Base-by-base conservation (phyloP, 53 echinoderm and acorn worm genomes). In the Patiria pectinifera region DNA sequence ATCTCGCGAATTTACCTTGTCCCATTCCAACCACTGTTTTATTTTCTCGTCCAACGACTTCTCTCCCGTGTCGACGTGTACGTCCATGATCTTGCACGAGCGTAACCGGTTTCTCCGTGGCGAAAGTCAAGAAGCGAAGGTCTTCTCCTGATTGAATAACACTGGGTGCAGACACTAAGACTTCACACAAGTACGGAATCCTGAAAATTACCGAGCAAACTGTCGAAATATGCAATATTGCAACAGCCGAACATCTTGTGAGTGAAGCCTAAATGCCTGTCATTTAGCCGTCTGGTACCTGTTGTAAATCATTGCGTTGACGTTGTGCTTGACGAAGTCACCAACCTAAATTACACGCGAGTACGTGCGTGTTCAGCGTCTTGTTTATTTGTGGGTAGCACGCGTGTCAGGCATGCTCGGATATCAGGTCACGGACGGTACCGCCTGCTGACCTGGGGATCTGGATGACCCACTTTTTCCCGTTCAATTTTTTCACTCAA, bases 1-100 rank as follows among this genome's bases (percentile, higher is more conserved):
- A 35, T 35, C 35, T 0, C 1, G 35, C 1, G 35, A 35, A 23
- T 22, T 82, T 69, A 97, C 97, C 92, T 94, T 97, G 75, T 97
- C 97, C 97, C 97, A 97, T 70, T 95, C 91, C 63, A 97, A 77
- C 97, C 97, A 97, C 82, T 96, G 97, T 13, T 88, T 74, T 80
- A 97, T 93, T 26, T 93, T 94, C 47, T 84, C 92, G 69, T 97
- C 96, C 78, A 97, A 83, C 13, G 78, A 71, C 48, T 76, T 84
- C 63, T 96, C 92, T 3, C 97, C 96, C 5, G 97, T 97, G 60
- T 97, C 92, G 5, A 88, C 45, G 61, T 78, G 80, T 35, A 90
- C 90, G 11, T 62, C 90, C 90, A 90, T 35, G 35, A 35, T 90
- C 43, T 13, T 78, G 23, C 10, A 24, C 76, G 35, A n/a, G 12